phyloP scores from a whole-genome alignment of 2,888 invertebrate genomes.

The Microdon myrmicae region DNA sequence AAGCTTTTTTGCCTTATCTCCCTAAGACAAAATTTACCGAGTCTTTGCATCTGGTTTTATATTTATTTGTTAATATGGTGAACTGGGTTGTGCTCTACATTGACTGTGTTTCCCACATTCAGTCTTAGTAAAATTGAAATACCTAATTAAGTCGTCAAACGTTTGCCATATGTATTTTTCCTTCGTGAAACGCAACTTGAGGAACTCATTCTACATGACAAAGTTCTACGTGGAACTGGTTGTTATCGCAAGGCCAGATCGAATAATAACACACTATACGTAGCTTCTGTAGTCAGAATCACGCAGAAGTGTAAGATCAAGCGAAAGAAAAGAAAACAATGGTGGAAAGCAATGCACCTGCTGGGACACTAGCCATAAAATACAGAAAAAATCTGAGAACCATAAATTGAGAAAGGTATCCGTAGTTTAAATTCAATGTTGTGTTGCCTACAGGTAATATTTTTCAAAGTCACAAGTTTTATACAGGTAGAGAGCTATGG shows the following conservation, averaged over 20 bases:
- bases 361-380: slow-evolving; percentile 17
- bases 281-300: slow-evolving; percentile 24
- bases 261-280: slow-evolving; percentile 28
- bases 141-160: too few relatives aligned
- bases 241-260: slow-evolving; percentile 4
- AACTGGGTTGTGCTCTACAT: too few relatives aligned
- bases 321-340: slow-evolving; percentile 3
- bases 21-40: too few relatives aligned
- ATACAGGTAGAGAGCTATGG: not conserved
- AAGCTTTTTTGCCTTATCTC: too few relatives aligned
- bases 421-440: not conserved
- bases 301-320: slow-evolving; percentile 15
- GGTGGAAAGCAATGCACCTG: slow-evolving; percentile 38
- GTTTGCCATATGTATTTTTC: too few relatives aligned
- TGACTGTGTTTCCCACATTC: too few relatives aligned
- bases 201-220: too few relatives aligned
- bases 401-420: not conserved
- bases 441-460: not conserved
- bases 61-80: too few relatives aligned
- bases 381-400: slow-evolving; percentile 2
- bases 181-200: too few relatives aligned
- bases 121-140: too few relatives aligned
- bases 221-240: too few relatives aligned
- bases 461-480: slow-evolving; percentile 3
- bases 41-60: too few relatives aligned